phyloP scores from a whole-genome alignment of 2,113 vertebrate genomes.

The Cavia aperea region DNA sequence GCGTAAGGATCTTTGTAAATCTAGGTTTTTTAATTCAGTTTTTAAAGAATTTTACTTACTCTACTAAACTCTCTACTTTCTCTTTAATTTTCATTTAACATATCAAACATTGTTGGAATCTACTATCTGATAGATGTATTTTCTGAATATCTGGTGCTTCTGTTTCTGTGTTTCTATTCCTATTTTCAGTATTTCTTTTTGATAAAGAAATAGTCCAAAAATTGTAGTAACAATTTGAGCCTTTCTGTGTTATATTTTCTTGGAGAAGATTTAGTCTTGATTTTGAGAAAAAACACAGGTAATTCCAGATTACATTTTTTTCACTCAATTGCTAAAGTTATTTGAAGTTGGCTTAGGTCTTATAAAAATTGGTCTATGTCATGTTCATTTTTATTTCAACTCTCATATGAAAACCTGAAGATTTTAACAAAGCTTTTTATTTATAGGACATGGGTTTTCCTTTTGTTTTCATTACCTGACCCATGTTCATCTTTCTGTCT shows the following conservation, averaged over 20 bases:
- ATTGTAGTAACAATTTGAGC: background rate
- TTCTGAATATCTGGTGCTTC: background rate
- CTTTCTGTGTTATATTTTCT: background rate
- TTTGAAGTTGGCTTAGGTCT: background rate
- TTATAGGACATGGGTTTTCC: background rate
- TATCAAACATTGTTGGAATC: background rate
- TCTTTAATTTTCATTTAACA: background rate
- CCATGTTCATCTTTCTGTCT: background rate
- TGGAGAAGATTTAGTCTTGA: background rate
- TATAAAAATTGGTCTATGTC: background rate
- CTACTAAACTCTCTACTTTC: background rate
- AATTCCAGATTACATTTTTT: background rate
- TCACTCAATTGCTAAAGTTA: background rate
- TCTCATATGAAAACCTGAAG: background rate
- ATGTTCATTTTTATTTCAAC: background rate
- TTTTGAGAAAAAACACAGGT: background rate
- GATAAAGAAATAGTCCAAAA: background rate
- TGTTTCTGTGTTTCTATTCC: background rate
- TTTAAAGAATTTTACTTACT: background rate
- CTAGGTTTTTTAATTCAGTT: background rate
- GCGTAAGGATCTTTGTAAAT: background rate
- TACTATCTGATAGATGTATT: background rate
- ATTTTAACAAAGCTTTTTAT: background rate
- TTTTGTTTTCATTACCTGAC: background rate
- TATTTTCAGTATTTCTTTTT: background rate